phyloP scores from a whole-genome alignment of 1,140 invertebrate genomes.

The Scaptomyza montana region DNA sequence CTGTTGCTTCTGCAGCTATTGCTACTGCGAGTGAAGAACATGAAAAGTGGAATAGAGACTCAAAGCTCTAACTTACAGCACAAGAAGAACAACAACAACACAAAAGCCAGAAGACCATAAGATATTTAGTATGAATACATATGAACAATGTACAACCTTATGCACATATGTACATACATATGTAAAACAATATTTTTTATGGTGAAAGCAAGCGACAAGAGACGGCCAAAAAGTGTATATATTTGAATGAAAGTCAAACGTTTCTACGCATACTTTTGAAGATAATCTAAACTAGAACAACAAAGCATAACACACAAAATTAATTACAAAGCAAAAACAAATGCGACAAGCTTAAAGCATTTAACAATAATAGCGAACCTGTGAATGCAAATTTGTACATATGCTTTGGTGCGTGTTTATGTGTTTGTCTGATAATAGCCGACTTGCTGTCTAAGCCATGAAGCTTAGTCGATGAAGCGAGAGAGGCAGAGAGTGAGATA shows the following conservation, averaged over 20 bases:
- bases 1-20: background rate
- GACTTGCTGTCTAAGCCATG: no score
- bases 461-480: background rate
- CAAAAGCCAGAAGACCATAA: background rate
- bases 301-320: background rate
- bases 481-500: background rate
- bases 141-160: background rate
- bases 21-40: constrained; percentile 2
- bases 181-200: constrained; percentile 8
- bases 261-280: background rate
- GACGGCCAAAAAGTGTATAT: background rate
- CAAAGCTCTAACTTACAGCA: constrained; percentile 2
- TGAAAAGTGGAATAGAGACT: background rate
- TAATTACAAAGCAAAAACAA: background rate
- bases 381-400: constrained; percentile 6
- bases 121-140: no score
- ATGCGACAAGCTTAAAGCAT: constrained; percentile 6
- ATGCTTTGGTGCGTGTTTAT: background rate
- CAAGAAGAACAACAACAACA: background rate
- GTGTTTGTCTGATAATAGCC: no score
- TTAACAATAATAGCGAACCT: constrained; percentile 13
- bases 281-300: no score
- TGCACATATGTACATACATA: background rate
- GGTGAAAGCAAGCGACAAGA: constrained; percentile 18
- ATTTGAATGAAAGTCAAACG: constrained; percentile 12